Percentiles rank a stretch among this genome's conserved stretches.
Evolutionary conservation across 2,113 vertebrate genomes (phyloP).

Genomic region (Gobio gobio): DNA sequence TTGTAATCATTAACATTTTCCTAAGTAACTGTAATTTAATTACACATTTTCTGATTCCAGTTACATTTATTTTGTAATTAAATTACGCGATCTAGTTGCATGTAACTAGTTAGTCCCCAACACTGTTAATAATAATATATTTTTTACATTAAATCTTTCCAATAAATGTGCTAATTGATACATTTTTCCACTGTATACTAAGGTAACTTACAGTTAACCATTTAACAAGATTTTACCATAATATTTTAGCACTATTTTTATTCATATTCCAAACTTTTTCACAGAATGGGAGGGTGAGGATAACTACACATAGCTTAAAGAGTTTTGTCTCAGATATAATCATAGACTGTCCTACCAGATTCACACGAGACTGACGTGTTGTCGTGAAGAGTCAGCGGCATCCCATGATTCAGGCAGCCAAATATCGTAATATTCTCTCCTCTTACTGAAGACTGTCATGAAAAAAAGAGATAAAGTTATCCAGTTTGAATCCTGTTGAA

Average conservation of each 20-base stretch:
- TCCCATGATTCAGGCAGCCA: conserved; percentile 92
- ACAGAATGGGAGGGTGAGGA: background rate
- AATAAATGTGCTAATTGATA: background rate
- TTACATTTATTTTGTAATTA: too few species aligned
- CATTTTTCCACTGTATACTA: background rate
- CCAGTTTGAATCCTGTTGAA: conserved; percentile 45
- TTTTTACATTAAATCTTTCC: too few species aligned
- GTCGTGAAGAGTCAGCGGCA: conserved; percentile 85
- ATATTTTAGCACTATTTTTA: background rate
- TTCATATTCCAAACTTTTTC: background rate
- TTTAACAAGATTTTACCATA: background rate
- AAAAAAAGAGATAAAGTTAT: conserved; percentile 49
- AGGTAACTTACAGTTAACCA: background rate
- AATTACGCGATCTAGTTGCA: too few species aligned
- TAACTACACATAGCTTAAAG: background rate
- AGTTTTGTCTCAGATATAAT: background rate
- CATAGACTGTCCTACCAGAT: conserved; percentile 79
- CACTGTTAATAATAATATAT: too few species aligned
- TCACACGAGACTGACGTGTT: conserved; percentile 86
- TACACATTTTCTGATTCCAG: too few species aligned
- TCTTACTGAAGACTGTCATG: conserved; percentile 81
- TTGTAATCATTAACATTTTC: too few species aligned
- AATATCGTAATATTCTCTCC: conserved; percentile 93
- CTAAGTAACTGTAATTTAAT: too few species aligned
- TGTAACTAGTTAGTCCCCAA: too few species aligned